Evolutionary conservation across 2,113 vertebrate species (phyloP).

Genomic region (Macquaria ambigua): DNA sequence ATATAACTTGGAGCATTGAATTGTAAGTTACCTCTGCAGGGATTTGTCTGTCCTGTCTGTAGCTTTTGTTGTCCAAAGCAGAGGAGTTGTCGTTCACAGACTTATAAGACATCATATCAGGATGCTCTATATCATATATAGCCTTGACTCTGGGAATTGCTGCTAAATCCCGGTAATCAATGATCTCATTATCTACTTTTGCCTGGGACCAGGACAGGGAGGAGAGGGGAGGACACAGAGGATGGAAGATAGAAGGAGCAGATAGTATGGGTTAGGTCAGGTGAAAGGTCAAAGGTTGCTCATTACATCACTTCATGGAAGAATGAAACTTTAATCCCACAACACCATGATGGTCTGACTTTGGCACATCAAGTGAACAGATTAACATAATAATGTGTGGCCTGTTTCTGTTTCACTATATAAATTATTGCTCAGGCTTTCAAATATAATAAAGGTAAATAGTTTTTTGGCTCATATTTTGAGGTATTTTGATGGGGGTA

Average conservation of each 20-base stretch:
- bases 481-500: constrained; percentile 44
- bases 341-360: constrained; percentile 2
- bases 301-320: constrained; percentile 45
- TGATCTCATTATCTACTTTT: constrained; percentile 99
- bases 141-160: constrained; percentile 99
- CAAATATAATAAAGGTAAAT: background rate
- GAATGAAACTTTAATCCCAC: constrained; percentile 68
- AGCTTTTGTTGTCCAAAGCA: constrained; percentile 86
- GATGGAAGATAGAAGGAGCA: constrained; percentile 29
- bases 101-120: constrained; percentile 97
- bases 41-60: constrained; percentile 89
- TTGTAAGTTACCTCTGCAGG: constrained; percentile 90
- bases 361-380: constrained; percentile 33
- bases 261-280: constrained; percentile 37
- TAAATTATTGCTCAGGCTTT: background rate
- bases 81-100: constrained; percentile 88
- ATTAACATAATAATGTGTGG: background rate
- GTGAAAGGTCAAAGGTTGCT: constrained; percentile 49
- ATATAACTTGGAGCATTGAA: constrained; percentile 21
- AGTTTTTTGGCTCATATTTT: background rate
- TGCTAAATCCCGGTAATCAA: constrained; percentile 98
- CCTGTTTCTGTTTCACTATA: background rate
- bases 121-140: constrained; percentile 98
- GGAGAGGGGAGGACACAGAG: constrained; percentile 51
- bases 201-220: constrained; percentile 87